phyloP scores from a whole-genome alignment of 2,113 vertebrate genomes.

The Urocitellus parryii region DNA sequence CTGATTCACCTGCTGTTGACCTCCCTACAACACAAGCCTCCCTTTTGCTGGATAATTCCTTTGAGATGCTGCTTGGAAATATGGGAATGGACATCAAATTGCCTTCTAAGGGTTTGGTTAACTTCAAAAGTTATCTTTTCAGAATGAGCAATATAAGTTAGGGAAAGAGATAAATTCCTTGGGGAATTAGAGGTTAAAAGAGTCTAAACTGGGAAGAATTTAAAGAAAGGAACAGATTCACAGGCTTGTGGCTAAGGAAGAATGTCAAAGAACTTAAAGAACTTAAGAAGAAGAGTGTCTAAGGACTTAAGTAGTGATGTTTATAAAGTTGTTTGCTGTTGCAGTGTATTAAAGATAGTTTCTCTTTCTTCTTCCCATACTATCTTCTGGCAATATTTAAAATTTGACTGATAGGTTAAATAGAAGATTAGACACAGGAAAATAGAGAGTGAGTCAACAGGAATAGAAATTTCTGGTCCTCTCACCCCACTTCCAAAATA shows the following conservation, averaged over 20 bases:
- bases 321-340: not conserved
- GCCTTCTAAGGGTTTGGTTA: not conserved
- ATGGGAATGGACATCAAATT: not conserved
- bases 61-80: not conserved
- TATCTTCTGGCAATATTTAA: conserved; percentile 39
- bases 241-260: not conserved
- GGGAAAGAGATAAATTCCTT: not conserved
- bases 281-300: not conserved
- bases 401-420: not conserved
- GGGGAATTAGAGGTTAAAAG: not conserved
- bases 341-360: not conserved
- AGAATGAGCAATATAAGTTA: not conserved
- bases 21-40: not conserved
- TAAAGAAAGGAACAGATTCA: not conserved
- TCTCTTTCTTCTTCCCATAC: not conserved
- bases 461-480: not conserved
- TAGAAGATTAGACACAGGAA: not conserved
- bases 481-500: rapidly evolving
- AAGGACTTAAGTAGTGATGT: not conserved
- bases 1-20: not conserved
- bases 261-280: not conserved
- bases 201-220: not conserved
- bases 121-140: not conserved
- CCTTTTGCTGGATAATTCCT: not conserved
- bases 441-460: not conserved